A percentile compares a stretch with the other conserved stretches of the same genome.
Conservation (phyloP, 1,140 invertebrate genomes). For the Drosophila simulans region DNA sequence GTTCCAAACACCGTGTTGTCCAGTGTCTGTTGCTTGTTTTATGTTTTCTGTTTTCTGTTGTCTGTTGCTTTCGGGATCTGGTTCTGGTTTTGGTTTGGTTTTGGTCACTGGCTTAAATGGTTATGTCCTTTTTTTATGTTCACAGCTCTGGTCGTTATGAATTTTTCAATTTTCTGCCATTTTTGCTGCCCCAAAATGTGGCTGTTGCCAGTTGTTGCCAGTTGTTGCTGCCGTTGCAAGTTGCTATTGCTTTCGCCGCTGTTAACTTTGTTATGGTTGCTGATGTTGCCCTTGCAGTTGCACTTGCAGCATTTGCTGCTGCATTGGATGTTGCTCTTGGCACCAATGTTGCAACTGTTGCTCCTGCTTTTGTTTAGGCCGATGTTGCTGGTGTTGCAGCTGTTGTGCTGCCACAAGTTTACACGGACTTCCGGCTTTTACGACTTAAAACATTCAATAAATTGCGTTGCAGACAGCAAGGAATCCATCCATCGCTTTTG, state of each 20-base stretch:
- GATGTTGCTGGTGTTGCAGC: background rate
- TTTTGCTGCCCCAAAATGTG: constrained; percentile 20
- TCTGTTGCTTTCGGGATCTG: constrained; percentile 20
- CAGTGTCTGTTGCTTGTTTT: constrained; percentile 15
- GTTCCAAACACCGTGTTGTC: constrained; percentile 27
- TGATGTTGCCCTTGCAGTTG: constrained; percentile 5
- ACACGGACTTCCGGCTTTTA: background rate
- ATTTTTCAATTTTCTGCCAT: constrained; percentile 56
- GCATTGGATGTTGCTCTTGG: constrained; percentile 2
- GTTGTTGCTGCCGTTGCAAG: constrained; percentile 21
- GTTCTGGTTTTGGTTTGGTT: constrained; percentile 19
- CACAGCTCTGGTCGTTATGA: constrained; percentile 49
- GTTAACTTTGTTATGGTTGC: background rate
- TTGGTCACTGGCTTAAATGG: constrained; percentile 47
- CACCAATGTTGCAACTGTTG: constrained; percentile 7
- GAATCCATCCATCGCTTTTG: too few relatives aligned
- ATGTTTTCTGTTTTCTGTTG: background rate
- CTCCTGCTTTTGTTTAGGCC: background rate
- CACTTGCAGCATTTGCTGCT: background rate
- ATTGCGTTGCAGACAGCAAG: too few relatives aligned
- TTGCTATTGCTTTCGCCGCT: constrained; percentile 3
- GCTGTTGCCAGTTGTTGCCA: constrained; percentile 20
- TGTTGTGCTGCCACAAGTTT: background rate
- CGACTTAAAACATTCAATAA: background rate
- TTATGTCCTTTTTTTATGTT: constrained; percentile 39